These are phyloP conservation scores for Pogonus chalceus DNA, from an alignment of 1,140 invertebrate species.

Conservation along the genomic window DNA sequence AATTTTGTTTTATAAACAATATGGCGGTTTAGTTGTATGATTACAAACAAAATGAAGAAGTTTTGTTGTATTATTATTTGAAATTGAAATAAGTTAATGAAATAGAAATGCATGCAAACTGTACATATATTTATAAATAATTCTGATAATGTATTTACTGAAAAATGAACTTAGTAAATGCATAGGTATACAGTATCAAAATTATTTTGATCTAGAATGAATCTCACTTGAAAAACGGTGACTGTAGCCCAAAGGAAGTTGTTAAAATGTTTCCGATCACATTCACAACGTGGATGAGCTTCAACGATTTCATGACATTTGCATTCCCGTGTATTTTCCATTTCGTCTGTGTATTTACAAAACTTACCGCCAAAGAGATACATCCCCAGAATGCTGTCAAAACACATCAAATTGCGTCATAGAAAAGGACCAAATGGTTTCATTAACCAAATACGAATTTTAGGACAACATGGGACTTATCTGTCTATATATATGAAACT, in stretches of 20 bases:
- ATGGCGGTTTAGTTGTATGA: no score
- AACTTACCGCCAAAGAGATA: constrained; percentile 98
- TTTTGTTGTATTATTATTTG: no score
- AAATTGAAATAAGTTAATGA: no score
- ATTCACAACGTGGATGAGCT: constrained; percentile 77
- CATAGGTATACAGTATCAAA: no score
- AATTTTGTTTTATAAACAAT: no score
- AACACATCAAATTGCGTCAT: constrained; percentile 18
- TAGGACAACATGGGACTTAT: background rate
- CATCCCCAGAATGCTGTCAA: constrained; percentile 90
- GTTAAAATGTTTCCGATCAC: constrained; percentile 96
- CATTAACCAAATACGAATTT: background rate
- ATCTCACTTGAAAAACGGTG: constrained; percentile 92
- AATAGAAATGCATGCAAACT: no score
- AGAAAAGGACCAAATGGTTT: constrained; percentile 25
- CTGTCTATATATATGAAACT: background rate
- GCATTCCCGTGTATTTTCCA: constrained; percentile 73
- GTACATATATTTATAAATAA: no score
- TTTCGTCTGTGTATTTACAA: constrained; percentile 90
- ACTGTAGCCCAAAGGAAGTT: constrained; percentile 92
- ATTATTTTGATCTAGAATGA: no score
- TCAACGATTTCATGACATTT: constrained; percentile 82
- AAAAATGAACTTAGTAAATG: no score
- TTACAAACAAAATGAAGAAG: no score
- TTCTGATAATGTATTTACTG: no score